Conservation (phyloP, 2,888 invertebrate species). For the Ypsolopha scabrella region DNA sequence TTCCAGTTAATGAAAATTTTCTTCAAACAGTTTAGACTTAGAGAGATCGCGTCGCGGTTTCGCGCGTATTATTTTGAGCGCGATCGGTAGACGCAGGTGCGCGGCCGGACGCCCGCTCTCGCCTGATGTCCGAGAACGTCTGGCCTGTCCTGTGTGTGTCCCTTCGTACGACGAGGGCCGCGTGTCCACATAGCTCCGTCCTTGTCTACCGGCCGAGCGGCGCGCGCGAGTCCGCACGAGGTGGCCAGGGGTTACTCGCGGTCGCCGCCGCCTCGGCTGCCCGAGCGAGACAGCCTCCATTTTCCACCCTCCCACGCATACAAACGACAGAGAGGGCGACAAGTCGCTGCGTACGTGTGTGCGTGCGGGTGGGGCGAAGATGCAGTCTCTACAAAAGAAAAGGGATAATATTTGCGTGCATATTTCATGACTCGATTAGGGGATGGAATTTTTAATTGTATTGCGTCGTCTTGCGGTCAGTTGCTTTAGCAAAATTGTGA, state of each 20-base stretch:
- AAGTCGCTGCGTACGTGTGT: constrained; percentile 64
- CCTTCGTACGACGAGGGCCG: constrained; percentile 64
- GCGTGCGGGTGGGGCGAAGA: constrained; percentile 70
- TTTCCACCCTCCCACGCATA: constrained; percentile 21
- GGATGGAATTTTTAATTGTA: constrained; percentile 71
- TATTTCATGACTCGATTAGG: constrained; percentile 70
- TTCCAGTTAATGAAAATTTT: background rate
- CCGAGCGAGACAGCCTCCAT: constrained; percentile 44
- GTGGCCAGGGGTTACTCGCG: constrained; percentile 71
- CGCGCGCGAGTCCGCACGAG: constrained; percentile 67
- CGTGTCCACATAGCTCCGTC: constrained; percentile 59
- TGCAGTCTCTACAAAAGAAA: constrained; percentile 65
- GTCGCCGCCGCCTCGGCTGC: constrained; percentile 60
- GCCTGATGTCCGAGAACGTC: constrained; percentile 71
- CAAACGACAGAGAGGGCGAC: constrained; percentile 38
- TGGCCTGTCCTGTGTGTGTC: constrained; percentile 71
- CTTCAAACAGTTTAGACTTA: background rate
- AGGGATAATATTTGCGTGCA: constrained; percentile 71
- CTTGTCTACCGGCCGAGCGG: constrained; percentile 63
- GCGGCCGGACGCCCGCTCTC: constrained; percentile 68
- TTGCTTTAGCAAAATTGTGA: constrained; percentile 8
- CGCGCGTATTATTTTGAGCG: constrained; percentile 32
- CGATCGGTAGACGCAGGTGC: constrained; percentile 56
- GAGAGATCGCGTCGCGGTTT: constrained; percentile 29
- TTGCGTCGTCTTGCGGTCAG: constrained; percentile 44